Conservation (phyloP, 1,140 invertebrate species). For the Homalodisca vitripennis region DNA sequence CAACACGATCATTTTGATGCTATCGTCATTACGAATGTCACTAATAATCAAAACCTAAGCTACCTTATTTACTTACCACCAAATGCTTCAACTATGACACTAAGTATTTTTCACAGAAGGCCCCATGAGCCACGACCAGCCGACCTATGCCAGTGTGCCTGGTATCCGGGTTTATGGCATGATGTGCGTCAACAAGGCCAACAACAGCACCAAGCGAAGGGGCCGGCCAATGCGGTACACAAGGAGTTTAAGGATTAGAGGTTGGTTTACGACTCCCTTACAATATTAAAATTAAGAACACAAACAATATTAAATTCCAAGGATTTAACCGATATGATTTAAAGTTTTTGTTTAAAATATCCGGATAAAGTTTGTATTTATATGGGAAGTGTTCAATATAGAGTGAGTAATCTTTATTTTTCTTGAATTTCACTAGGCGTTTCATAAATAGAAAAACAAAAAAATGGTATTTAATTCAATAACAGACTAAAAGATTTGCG, state of each 20-base stretch:
- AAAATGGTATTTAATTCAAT: too few species aligned
- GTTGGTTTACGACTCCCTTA: neutral
- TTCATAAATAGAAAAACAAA: neutral
- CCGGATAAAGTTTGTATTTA: neutral
- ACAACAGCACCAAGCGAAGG: conserved; percentile 45
- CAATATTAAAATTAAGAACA: neutral
- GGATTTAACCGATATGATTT: neutral
- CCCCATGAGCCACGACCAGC: conserved; percentile 90
- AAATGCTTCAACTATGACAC: too few species aligned
- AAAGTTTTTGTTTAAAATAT: neutral
- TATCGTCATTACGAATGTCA: too few species aligned
- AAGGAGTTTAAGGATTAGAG: conserved; percentile 45
- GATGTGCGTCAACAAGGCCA: conserved; percentile 73
- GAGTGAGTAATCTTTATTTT: neutral
- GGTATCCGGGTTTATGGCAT: conserved; percentile 90
- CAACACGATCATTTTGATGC: too few species aligned
- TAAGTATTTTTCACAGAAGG: conserved; percentile 81
- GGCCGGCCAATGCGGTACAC: conserved; percentile 52
- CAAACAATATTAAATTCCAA: neutral
- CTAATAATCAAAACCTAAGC: too few species aligned
- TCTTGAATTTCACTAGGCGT: neutral
- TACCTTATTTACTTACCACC: too few species aligned
- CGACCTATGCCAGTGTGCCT: conserved; percentile 89
- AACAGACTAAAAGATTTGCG: too few species aligned
- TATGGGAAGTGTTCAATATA: neutral